Conservation (phyloP, 1,140 invertebrate species). For the Lethrus apterus region DNA sequence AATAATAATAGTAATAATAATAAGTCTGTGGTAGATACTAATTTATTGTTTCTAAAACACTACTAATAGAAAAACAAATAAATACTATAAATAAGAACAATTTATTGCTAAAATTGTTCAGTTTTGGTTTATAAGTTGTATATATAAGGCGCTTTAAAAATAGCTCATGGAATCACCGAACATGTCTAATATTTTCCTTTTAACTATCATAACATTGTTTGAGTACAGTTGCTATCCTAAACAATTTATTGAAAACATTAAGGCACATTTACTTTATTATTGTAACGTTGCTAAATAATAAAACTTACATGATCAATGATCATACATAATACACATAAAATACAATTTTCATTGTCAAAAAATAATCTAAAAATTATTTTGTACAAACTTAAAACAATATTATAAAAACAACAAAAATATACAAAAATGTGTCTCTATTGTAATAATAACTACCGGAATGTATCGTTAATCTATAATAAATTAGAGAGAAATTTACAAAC, state of each 20-base stretch:
- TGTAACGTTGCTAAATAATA: too few species aligned
- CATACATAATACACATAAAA: constrained; percentile 6
- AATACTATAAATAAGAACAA: constrained; percentile 13
- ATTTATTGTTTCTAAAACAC: too few species aligned
- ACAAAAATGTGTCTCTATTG: constrained; percentile 12
- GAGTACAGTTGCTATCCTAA: constrained; percentile 8
- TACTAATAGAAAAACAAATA: too few species aligned
- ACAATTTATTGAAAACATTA: constrained; percentile 15
- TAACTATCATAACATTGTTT: too few species aligned
- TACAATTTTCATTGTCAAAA: constrained; percentile 1
- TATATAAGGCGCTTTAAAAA: constrained; percentile 13
- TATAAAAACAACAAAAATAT: constrained; percentile 17
- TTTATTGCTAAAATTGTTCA: constrained; percentile 14
- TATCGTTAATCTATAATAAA: constrained; percentile 14
- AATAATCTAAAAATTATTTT: constrained; percentile 13
- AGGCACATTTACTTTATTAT: constrained; percentile 11
- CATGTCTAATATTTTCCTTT: too few species aligned
- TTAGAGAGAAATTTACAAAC: constrained; percentile 14
- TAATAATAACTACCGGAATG: constrained; percentile 12
- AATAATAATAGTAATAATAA: too few species aligned
- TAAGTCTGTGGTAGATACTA: too few species aligned
- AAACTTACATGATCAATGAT: too few species aligned
- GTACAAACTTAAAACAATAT: constrained; percentile 14
- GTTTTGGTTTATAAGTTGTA: constrained; percentile 14
- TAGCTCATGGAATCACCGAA: constrained; percentile 4